Evolutionary conservation across 2,888 invertebrate genomes (phyloP), one percentile per base, ranked within the genome.

Genomic region (Ametastegia equiseti): DNA sequence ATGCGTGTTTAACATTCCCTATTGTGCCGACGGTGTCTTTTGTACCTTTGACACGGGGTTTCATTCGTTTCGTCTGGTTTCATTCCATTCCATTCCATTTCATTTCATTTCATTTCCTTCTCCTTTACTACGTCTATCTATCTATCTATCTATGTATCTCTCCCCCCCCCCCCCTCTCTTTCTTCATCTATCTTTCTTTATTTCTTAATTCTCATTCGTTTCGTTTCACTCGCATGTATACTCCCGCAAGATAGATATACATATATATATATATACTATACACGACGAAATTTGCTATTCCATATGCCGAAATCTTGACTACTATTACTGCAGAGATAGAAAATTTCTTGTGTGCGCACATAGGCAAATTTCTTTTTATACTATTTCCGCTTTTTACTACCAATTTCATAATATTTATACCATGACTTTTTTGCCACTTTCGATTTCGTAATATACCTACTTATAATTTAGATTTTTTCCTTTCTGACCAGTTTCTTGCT

Each of bases 11-110:
- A 75, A 50, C 75, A 33, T 75, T 45, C 30, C 36, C 75, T 45
- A 75, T 75, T 75, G 75, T 75, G 19, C 33, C 50, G 50, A 36
- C 36, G 50, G 54, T 75, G 9, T 30, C 75, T 75, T 75, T 75
- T 75, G 75, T 75, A 75, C 54, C 75, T 75, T 75, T 73, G 73
- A 73, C 73, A 73, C 47, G 47, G 45, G n/a, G 73, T 50, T 47
- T 73, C 73, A 73, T 45, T 73, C 50, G 71, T 71, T 47, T 50
- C 73, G 19, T 73, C 50, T 23, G 50, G 23, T 73, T 73, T 50
- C 73, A 36, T 54, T 47, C 5, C 47, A 50, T 69, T 69, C 13
- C 69, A 23, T 69, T 27, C 27, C 45, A 36, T 69, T 69, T 39
- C 67, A 67, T 71, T 73, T 7, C 47, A 47, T 73, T 71, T 9